Evolutionary conservation across 2,113 vertebrate species (phyloP).

Genomic region (Chionodraco myersi): DNA sequence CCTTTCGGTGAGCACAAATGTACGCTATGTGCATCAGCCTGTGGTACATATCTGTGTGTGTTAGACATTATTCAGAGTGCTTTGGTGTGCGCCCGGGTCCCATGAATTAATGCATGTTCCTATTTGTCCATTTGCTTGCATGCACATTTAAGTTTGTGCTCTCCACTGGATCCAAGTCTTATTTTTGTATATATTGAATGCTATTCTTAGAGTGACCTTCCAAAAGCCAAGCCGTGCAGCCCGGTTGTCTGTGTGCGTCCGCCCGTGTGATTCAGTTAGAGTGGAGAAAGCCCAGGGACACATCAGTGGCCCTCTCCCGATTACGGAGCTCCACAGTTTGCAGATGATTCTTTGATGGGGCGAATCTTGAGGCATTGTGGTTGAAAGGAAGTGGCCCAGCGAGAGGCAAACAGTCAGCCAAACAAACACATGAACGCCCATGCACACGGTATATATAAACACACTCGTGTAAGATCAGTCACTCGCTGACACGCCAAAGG

Average conservation of each 20-base stretch:
- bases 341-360: constrained; percentile 74
- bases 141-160: constrained; percentile 56
- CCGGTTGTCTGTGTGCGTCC: constrained; percentile 75
- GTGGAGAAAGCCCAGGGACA: constrained; percentile 74
- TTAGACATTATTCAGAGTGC: constrained; percentile 38
- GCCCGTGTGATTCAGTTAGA: constrained; percentile 76
- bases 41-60: constrained; percentile 11
- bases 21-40: constrained; percentile 8
- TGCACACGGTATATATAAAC: constrained; percentile 3
- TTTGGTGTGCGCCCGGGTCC: constrained; percentile 19
- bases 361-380: constrained; percentile 63
- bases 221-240: constrained; percentile 65
- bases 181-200: constrained; percentile 47
- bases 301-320: constrained; percentile 65
- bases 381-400: constrained; percentile 42
- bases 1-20: constrained; percentile 38
- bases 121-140: constrained; percentile 58
- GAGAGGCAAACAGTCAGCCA: constrained; percentile 38
- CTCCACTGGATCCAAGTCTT: constrained; percentile 26
- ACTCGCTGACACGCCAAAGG: constrained; percentile 20
- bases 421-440: constrained; percentile 34
- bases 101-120: constrained; percentile 62
- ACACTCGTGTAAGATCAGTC: constrained; percentile 8
- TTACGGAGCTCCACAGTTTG: constrained; percentile 64
- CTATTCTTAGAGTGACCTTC: constrained; percentile 83